A percentile compares a stretch with the other conserved stretches of the same genome.
Evolutionary conservation across 2,797 vertebrate species (phyloP).

Genomic region (Anguilla anguilla): DNA sequence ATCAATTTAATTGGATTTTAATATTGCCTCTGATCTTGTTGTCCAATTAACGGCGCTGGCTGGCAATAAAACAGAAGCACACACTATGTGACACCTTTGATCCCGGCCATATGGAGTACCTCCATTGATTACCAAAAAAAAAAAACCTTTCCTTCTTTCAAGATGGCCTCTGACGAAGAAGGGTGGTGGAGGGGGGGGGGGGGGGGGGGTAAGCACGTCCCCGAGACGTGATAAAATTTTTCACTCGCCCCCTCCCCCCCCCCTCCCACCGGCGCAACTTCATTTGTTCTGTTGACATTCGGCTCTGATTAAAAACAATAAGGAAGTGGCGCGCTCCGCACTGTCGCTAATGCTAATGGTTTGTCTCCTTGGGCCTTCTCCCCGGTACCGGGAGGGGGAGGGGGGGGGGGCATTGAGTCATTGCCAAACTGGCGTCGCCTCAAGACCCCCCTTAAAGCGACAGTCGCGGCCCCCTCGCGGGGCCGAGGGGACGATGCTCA

Average conservation of each 20-base stretch:
- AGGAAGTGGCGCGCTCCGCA: conserved; percentile 90
- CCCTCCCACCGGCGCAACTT: conserved; percentile 76
- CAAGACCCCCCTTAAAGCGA: conserved; percentile 86
- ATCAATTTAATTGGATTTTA: conserved; percentile 99
- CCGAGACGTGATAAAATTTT: conserved; percentile 95
- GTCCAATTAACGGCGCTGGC: conserved; percentile 99
- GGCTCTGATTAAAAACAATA: conserved; percentile 99
- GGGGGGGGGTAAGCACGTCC: conserved; percentile 84
- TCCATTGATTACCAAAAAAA: conserved; percentile 87
- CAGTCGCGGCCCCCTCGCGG: conserved; percentile 74
- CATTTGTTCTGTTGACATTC: conserved; percentile 99
- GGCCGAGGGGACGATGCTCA: conserved; percentile 23
- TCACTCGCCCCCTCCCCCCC: conserved; percentile 82
- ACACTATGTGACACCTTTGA: conserved; percentile 91
- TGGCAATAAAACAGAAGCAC: conserved; percentile 93
- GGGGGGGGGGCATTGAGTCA: conserved; percentile 82
- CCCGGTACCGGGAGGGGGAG: conserved; percentile 74
- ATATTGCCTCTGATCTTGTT: conserved; percentile 99
- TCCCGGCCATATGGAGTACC: conserved; percentile 93
- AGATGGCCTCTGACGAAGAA: conserved; percentile 96
- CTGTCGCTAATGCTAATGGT: conserved; percentile 86
- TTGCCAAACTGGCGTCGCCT: conserved; percentile 83
- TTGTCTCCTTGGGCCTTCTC: conserved; percentile 86
- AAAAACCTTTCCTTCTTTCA: conserved; percentile 84
- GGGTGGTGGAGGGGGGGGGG: no score